A percentile compares a stretch with the other conserved stretches of the same genome.
These are phyloP conservation scores for Melozone crissalis DNA, from an alignment of 2,113 vertebrate genomes.

Conservation along the genomic window DNA sequence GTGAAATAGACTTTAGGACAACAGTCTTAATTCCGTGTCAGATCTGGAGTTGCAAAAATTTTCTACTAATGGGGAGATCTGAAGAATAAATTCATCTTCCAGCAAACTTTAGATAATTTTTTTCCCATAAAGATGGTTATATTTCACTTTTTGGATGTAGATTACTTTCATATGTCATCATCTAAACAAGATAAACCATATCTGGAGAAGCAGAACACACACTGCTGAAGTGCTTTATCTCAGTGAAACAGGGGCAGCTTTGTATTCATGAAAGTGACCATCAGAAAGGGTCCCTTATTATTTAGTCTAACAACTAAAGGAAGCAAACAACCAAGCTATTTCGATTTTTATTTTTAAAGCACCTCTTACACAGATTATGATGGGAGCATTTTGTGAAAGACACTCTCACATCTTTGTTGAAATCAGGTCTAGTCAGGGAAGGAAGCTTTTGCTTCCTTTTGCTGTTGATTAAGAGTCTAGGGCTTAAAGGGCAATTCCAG, in stretches of 20 bases:
- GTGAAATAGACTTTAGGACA: not conserved
- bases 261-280: not conserved
- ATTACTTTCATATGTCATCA: not conserved
- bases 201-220: not conserved
- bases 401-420: conserved; percentile 47
- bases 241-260: not conserved
- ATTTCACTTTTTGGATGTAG: not conserved
- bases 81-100: not conserved
- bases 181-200: not conserved
- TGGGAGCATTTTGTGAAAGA: conserved; percentile 9
- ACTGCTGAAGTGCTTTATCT: not conserved
- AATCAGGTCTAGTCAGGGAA: conserved; percentile 46
- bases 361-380: not conserved
- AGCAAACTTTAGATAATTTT: not conserved
- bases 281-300: conserved; percentile 35
- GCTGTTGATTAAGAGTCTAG: conserved; percentile 57
- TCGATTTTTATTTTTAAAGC: not conserved
- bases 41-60: not conserved
- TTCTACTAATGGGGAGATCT: not conserved
- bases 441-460: conserved; percentile 71
- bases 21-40: not conserved
- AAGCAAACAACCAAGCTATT: not conserved
- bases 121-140: not conserved
- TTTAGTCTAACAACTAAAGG: conserved; percentile 63
- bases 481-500: conserved; percentile 62